Evolutionary conservation across 2,113 vertebrate species (phyloP), one percentile per base, ranked within the genome.

Genomic region (Anser brachyrhynchus): DNA sequence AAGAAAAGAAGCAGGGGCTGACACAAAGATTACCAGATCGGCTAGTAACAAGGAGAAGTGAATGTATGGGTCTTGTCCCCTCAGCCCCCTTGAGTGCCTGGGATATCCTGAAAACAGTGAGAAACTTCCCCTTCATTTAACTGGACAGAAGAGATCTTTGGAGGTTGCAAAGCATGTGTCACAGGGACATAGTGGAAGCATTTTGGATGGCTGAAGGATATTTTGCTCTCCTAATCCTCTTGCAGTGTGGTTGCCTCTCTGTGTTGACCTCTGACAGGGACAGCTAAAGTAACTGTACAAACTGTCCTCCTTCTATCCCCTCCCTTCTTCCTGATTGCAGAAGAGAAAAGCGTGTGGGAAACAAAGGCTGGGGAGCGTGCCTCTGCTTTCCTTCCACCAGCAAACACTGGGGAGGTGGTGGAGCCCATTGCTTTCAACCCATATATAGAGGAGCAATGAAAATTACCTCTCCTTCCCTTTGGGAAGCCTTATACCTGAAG

Each of bases 391-490:
- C 10, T 65, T 84, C 28, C 49, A 39, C 4, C 64, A 57, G 9
- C 7, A 12, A 90, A 49, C 29, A 39, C 10, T 1, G 1, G 29
- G 13, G 4, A 79, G 17, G 44, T 55, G 39, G 10, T 72, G n/a
- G 20, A 65, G 4, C 6, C 4, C 58, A 19, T 29, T 0, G 0
- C 46, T 76, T 75, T 73, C 49, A 85, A 2, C 3, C 6, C 55
- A 37, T 72, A 5, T 25, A 4, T 20, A 52, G 35, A 90, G 9
- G 5, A 39, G 13, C 35, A 73, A 39, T 16, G 14, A 83, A 81
- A 87, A 44, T 52, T 81, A 49, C 29, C 7, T 69, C 44, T 81
- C 21, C 10, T 16, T 44, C 21, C 67, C n/a, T 61, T 85, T 33
- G 5, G 31, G 26, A 90, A 89, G 41, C 20, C 31, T 62, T 67